Base-by-base conservation (phyloP, 37 sponge, comb jelly and placozoan genomes). In the Axinella damicornis region DNA sequence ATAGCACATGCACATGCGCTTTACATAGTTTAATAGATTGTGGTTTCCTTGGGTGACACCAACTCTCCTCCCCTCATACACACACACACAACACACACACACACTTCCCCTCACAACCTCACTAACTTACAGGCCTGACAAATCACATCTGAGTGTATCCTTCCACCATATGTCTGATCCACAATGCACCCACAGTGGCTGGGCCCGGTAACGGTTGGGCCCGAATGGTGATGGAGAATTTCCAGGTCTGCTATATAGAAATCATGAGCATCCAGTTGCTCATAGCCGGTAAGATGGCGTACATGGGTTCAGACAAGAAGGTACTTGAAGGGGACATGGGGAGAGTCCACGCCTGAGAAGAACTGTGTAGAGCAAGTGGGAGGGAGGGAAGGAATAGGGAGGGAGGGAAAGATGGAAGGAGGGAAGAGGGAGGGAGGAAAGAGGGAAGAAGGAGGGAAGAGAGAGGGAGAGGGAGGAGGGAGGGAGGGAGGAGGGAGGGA, bases 201-300 rank as follows among this genome's bases (percentile, higher is more conserved):
- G 21, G 92, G 86, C 25, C 63, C 72, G 53, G 68, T 35, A 11
- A 80, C 67, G 5, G 88, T 83, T 21, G 94, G 92, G 0, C 88
- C 87, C 0, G 88, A 87, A 83, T 98, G 99, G 41, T 76, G 84
- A 78, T 98, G 99, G 6, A 98, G 95, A 9, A 96, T 86, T 46
- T 96, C 95, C 53, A 94, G 74, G 34, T 85, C 81, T 19, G 98
- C 80, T 17, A 98, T 98, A 81, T 96, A 94, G 90, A 98, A 98
- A 78, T 98, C 99, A 78, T 98, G 99, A 0, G 99, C 99, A 55
- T 98, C 99, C 57, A 96, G 99, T 69, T 98, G 99, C 79, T 96
- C 97, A 61, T 98, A 96, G 58, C 99, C 99, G 6, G 99, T 97
- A 75, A 98, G 85, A 57, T 92, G 93, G 32, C 92, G 85, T 21